Conservation (phyloP, 1,140 invertebrate species). For the Ericerus pela region DNA sequence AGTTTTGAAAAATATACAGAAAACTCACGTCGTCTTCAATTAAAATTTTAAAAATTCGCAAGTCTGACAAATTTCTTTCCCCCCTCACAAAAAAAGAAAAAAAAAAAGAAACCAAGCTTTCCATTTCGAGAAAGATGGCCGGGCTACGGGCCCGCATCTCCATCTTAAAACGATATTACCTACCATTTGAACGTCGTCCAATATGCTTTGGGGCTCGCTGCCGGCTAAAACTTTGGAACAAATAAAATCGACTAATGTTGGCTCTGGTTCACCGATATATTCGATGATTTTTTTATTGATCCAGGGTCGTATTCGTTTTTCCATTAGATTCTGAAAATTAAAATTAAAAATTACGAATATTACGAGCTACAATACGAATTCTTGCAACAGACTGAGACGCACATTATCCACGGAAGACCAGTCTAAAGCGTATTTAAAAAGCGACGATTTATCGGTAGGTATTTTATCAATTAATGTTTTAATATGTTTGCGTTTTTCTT, state of each 20-base stretch:
- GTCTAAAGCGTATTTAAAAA: constrained; percentile 88
- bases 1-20: too few relatives aligned
- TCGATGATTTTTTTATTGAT: constrained; percentile 99
- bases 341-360: constrained; percentile 15
- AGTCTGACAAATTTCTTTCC: too few relatives aligned
- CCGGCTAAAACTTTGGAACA: constrained; percentile 92
- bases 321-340: constrained; percentile 60
- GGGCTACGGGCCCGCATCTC: too few relatives aligned
- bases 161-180: too few relatives aligned
- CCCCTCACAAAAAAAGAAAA: too few relatives aligned
- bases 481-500: constrained; percentile 91
- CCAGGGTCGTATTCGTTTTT: constrained; percentile 94
- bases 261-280: constrained; percentile 98
- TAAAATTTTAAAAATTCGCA: too few relatives aligned
- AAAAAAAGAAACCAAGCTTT: too few relatives aligned
- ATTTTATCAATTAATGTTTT: constrained; percentile 97
- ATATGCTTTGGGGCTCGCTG: constrained; percentile 79
- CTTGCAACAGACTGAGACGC: constrained; percentile 25
- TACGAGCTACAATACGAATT: not conserved
- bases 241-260: constrained; percentile 96
- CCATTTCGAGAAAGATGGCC: too few relatives aligned
- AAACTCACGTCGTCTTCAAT: too few relatives aligned
- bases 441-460: constrained; percentile 87
- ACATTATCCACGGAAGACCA: constrained; percentile 74
- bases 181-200: constrained; percentile 98